Evolutionary conservation across 1,140 invertebrate species (phyloP).

Genomic region (Drosophila carrolli): DNA sequence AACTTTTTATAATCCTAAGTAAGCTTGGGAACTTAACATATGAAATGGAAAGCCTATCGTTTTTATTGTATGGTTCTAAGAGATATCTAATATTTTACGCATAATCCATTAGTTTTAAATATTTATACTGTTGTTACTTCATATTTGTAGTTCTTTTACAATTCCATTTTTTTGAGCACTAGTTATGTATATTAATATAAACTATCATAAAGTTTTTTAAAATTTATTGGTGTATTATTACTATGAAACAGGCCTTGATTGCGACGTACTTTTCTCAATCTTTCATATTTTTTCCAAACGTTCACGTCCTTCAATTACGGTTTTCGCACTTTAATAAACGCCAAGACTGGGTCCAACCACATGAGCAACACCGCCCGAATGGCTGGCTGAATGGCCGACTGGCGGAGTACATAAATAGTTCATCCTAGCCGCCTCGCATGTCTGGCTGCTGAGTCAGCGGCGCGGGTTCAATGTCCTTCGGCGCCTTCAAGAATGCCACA

Average conservation of each 20-base stretch:
- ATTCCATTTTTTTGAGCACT: too few relatives aligned
- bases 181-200: too few relatives aligned
- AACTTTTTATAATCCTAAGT: too few relatives aligned
- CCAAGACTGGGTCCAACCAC: constrained; percentile 37
- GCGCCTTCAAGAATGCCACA: constrained; percentile 46
- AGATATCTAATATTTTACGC: too few relatives aligned
- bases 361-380: constrained; percentile 11
- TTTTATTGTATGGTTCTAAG: too few relatives aligned
- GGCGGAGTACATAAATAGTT: constrained; percentile 39
- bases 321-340: constrained; percentile 60
- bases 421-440: constrained; percentile 46
- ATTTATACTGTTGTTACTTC: too few relatives aligned
- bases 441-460: constrained; percentile 41
- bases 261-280: constrained; percentile 2
- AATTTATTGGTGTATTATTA: not conserved
- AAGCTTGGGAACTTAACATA: too few relatives aligned
- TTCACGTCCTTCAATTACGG: constrained; percentile 37
- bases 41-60: too few relatives aligned
- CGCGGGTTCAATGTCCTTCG: constrained; percentile 53
- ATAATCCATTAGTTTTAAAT: too few relatives aligned
- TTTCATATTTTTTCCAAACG: constrained; percentile 9
- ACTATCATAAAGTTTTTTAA: too few relatives aligned
- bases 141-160: too few relatives aligned
- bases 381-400: constrained; percentile 27
- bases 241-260: constrained; percentile 2